Base-by-base conservation (phyloP, 2,888 invertebrate species). In the Cecidostiba fungosa region DNA sequence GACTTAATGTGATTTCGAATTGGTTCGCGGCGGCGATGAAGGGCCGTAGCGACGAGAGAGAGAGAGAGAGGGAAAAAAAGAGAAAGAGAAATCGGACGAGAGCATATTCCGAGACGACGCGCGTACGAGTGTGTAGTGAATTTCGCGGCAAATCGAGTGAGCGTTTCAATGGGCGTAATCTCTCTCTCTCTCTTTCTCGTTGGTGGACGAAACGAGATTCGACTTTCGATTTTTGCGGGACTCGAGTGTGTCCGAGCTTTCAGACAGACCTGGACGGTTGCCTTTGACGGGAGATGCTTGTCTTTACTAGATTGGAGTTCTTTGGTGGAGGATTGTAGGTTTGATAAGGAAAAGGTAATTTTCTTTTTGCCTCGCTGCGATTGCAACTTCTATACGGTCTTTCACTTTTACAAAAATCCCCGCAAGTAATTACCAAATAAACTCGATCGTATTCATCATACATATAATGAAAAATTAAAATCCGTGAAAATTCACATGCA, bases 1-100 rank as follows among this genome's bases (percentile, higher is more conserved):
- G 89, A 91, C 89, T 91, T 92, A 91, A 92, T 91, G 90, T 90
- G 91, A 92, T 92, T 92, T 91, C 89, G 89, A 90, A 91, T 90
- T 90, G 90, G 89, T 54, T 83, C 50, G 85, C 79, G 82, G 16
- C 66, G 26, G 12, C 29, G 66, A 26, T 26, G 66, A 59, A 59
- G 59, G 23, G 12, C 59, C 59, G 23, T 23, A 85, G 82, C 81
- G 70, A 84, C 84, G 73, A 66, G 10, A 62, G 77, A 62, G 36
- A n/a, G 66, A 66, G 47, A 19, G 23, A 26, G 47, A 47, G 70
- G n/a, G 36, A 5, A 26, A 54, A 32, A 73, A 54, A 78, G 8
- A 89, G 88, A 89, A 85, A 88, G 86, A 87, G 84, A 87, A 89
- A 90, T 89, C 84, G 88, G 87, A 87, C 80, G 80, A 26, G 66